phyloP scores from a whole-genome alignment of 1,140 invertebrate species.

The Dendrolimus punctatus region DNA sequence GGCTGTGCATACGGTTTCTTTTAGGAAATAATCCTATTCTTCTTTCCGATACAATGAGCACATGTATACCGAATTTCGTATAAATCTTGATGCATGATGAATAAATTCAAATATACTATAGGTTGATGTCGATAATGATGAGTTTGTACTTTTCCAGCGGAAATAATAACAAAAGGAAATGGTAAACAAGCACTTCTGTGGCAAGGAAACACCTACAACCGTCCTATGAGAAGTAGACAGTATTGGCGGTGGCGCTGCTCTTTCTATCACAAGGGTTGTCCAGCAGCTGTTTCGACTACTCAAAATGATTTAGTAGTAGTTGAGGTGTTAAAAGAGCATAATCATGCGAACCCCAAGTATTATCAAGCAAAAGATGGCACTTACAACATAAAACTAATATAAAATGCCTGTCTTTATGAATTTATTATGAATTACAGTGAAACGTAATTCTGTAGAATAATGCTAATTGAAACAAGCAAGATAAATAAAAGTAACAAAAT shows the following conservation, averaged over 20 bases:
- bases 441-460: too few species aligned
- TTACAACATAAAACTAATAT: background rate
- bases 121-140: background rate
- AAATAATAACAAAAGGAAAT: background rate
- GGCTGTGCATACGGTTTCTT: too few species aligned
- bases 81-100: too few species aligned
- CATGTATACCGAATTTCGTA: too few species aligned
- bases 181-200: background rate
- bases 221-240: slow-evolving; percentile 6
- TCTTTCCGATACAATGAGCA: too few species aligned
- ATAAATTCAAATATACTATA: too few species aligned
- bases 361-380: background rate
- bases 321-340: slow-evolving; percentile 14
- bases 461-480: too few species aligned
- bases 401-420: background rate
- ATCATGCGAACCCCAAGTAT: slow-evolving; percentile 12
- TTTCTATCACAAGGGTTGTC: slow-evolving; percentile 33
- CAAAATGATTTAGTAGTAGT: slow-evolving; percentile 5
- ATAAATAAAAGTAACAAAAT: too few species aligned
- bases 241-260: slow-evolving; percentile 33
- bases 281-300: slow-evolving; percentile 24
- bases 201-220: slow-evolving; percentile 5
- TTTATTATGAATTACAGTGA: too few species aligned
- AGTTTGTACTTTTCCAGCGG: background rate
- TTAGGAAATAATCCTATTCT: too few species aligned